Conservation (phyloP, 2,113 vertebrate species). For the Pampusana beccarii region DNA sequence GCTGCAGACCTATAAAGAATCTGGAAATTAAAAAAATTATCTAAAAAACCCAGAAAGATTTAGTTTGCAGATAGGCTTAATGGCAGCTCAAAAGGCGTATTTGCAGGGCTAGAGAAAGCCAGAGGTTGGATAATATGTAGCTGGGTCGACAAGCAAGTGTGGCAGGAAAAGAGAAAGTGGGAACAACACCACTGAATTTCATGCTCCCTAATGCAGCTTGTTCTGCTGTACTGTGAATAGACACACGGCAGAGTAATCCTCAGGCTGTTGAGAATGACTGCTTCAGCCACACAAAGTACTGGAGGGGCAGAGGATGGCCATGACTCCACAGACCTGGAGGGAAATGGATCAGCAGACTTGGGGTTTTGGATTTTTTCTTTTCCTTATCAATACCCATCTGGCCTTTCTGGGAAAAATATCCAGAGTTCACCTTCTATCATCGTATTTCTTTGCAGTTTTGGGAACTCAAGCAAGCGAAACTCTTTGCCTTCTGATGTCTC, state of each 20-base stretch:
- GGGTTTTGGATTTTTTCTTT: background rate
- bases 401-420: background rate
- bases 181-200: accelerated
- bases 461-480: background rate
- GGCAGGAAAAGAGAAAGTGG: background rate
- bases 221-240: accelerated
- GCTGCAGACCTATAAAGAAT: background rate
- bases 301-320: background rate
- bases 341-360: background rate
- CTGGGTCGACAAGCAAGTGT: background rate
- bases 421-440: background rate
- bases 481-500: background rate
- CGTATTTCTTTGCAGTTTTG: background rate
- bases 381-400: background rate
- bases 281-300: background rate
- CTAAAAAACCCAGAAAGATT: background rate
- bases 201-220: accelerated
- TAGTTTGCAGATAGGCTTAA: background rate
- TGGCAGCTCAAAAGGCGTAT: background rate
- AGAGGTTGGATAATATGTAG: background rate
- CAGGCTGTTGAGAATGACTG: accelerated
- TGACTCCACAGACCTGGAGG: accelerated
- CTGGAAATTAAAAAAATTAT: background rate
- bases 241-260: background rate
- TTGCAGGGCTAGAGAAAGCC: background rate